Base-by-base conservation (phyloP, 2,888 invertebrate species). In the Ischnus inquisitorius region DNA sequence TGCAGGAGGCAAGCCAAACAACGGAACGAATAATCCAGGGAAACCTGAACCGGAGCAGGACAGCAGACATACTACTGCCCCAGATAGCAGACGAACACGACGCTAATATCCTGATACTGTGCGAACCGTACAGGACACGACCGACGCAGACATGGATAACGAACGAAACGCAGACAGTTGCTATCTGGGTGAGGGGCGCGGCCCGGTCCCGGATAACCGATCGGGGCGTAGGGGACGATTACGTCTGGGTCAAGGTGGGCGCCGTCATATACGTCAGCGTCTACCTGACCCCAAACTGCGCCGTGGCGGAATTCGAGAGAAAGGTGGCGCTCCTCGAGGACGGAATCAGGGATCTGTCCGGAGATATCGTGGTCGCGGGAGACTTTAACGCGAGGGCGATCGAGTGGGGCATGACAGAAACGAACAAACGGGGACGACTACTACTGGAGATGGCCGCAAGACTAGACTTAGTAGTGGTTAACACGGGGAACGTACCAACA, bases 351-450 rank as follows among this genome's bases (percentile, higher is more conserved):
- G 51, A 79, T 10, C 39, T 54, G 46, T 22, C 57, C 10, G 83
- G 79, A 10, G 74, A 78, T 1, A 16, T 83, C 14, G 39, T 85
- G 14, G 75, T 85, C 22, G 79, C 72, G 39, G 79, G 82, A 5
- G 84, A 85, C 67, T 79, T 84, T 43, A 83, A 83, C 16, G 87
- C 82, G 10, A 46, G 72, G 39, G 84, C 82, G 10, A 25, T 82
- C 68, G 82, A 87, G 75, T 90, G 88, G 88, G 87, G 88, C 12
- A 87, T 88, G 83, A 82, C 84, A 19, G 6, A 12, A n/a, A 80
- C 87, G n/a, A 83, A 90, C 77, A 71, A 60, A 67, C 82, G 88
- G 71, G 88, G 88, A 65, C 77, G 83, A 67, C 78, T 79, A 12
- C 72, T 87, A 12, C 43, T 87, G 69, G 89, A 89, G 65, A 87